Evolutionary conservation across 2,888 invertebrate species (phyloP).

Genomic region (Hypomecis punctinalis): DNA sequence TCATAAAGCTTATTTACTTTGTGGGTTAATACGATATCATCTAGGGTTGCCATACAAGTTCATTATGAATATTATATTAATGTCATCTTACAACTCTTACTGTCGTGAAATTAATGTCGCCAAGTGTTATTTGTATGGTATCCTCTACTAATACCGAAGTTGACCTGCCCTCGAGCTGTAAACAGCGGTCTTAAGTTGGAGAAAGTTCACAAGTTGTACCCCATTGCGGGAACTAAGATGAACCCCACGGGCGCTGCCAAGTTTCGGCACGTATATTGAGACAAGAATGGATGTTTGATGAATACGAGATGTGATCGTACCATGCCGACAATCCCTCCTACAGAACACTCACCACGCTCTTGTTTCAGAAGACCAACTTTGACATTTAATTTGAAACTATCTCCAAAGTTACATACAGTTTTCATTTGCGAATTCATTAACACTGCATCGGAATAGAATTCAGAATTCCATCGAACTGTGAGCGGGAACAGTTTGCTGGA

Average conservation of each 20-base stretch:
- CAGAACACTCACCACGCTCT: slow-evolving; percentile 33
- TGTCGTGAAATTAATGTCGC: slow-evolving; percentile 15
- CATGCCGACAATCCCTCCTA: slow-evolving; percentile 51
- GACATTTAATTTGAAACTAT: slow-evolving; percentile 59
- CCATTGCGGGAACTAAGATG: slow-evolving; percentile 72
- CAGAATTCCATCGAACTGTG: slow-evolving; percentile 71
- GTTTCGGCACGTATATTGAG: slow-evolving; percentile 72
- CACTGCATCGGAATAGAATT: slow-evolving; percentile 66
- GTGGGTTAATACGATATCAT: no score
- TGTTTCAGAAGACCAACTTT: slow-evolving; percentile 34
- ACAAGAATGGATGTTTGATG: slow-evolving; percentile 76
- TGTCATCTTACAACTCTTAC: neutral
- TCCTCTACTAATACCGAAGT: slow-evolving; percentile 40
- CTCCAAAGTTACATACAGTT: slow-evolving; percentile 58
- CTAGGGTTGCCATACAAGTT: no score
- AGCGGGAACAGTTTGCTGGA: slow-evolving; percentile 61
- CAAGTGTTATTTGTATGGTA: slow-evolving; percentile 29
- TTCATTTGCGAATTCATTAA: slow-evolving; percentile 67
- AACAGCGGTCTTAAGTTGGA: slow-evolving; percentile 71
- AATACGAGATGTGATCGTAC: slow-evolving; percentile 68
- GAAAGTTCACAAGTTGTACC: slow-evolving; percentile 66
- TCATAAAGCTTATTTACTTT: no score
- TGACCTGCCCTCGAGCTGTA: slow-evolving; percentile 61
- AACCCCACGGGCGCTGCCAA: slow-evolving; percentile 70
- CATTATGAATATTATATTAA: neutral